Percentiles rank a stretch among this genome's conserved stretches.
Conservation (phyloP, 2,888 invertebrate genomes). For the Antheraea assamensis region DNA sequence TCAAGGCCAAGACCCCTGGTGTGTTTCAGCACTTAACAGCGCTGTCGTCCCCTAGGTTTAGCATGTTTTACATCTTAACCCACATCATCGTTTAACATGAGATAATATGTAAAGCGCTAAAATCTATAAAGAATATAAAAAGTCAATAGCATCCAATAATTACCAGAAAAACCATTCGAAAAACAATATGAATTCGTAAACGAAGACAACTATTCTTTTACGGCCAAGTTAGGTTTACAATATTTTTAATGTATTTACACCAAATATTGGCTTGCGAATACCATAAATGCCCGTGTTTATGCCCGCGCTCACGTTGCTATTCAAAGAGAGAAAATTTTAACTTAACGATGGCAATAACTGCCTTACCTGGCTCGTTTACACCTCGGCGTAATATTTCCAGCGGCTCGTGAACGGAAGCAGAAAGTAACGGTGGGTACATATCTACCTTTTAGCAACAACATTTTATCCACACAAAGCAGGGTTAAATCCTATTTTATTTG, state of each 20-base stretch:
- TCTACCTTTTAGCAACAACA: conserved; percentile 47
- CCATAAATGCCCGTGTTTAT: conserved; percentile 66
- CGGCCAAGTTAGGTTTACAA: conserved; percentile 27
- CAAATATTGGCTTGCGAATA: conserved; percentile 61
- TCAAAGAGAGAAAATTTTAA: conserved; percentile 69
- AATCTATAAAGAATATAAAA: too few relatives aligned
- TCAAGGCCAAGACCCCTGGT: too few relatives aligned
- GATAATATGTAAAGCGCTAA: too few relatives aligned
- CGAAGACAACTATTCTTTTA: conserved; percentile 25
- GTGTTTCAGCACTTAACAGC: too few relatives aligned
- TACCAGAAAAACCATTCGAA: too few relatives aligned
- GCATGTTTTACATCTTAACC: too few relatives aligned
- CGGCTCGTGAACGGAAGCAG: conserved; percentile 57
- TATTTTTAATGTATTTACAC: conserved; percentile 46
- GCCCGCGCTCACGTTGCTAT: conserved; percentile 60
- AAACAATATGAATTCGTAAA: not conserved
- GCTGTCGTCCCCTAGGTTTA: too few relatives aligned
- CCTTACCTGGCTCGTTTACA: conserved; percentile 65
- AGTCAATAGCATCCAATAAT: too few relatives aligned
- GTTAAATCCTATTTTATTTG: conserved; percentile 46
- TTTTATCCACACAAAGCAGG: conserved; percentile 45
- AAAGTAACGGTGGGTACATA: conserved; percentile 51
- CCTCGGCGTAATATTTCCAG: conserved; percentile 65
- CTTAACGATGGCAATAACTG: conserved; percentile 71
- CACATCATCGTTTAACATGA: too few relatives aligned